phyloP scores from a whole-genome alignment of 2,888 invertebrate species.

The Proisotoma minuta region DNA sequence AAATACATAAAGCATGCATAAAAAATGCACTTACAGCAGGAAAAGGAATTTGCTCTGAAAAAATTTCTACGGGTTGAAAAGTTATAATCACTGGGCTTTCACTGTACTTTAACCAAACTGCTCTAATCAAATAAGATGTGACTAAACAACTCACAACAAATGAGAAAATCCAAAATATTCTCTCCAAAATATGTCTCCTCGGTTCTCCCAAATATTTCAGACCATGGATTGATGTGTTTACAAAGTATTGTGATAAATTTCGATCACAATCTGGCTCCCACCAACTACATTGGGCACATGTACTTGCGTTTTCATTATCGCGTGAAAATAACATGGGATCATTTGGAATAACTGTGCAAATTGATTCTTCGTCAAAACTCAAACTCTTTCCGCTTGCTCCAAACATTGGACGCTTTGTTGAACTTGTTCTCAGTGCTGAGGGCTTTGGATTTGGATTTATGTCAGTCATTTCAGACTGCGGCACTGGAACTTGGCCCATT shows the following conservation, averaged over 20 bases:
- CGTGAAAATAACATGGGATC: neutral
- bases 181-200: constrained; percentile 22
- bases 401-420: neutral
- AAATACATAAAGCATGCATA: too few species aligned
- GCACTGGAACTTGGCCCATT: too few species aligned
- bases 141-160: constrained; percentile 22
- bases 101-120: constrained; percentile 32
- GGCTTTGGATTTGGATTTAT: neutral
- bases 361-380: neutral
- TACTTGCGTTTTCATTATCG: neutral
- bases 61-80: constrained; percentile 37
- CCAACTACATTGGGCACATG: constrained; percentile 3
- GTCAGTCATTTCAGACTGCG: neutral
- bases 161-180: constrained; percentile 35
- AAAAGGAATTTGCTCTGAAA: constrained; percentile 37
- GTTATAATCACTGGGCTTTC: constrained; percentile 40
- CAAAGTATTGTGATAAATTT: constrained; percentile 14
- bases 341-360: constrained; percentile 1
- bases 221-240: constrained; percentile 28
- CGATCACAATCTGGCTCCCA: constrained; percentile 24
- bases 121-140: constrained; percentile 25
- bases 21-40: constrained; percentile 30
- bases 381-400: neutral
- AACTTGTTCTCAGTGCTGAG: neutral
- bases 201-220: constrained; percentile 23